phyloP scores from a whole-genome alignment of 2,888 invertebrate genomes.

The Tenthredo mesomela region DNA sequence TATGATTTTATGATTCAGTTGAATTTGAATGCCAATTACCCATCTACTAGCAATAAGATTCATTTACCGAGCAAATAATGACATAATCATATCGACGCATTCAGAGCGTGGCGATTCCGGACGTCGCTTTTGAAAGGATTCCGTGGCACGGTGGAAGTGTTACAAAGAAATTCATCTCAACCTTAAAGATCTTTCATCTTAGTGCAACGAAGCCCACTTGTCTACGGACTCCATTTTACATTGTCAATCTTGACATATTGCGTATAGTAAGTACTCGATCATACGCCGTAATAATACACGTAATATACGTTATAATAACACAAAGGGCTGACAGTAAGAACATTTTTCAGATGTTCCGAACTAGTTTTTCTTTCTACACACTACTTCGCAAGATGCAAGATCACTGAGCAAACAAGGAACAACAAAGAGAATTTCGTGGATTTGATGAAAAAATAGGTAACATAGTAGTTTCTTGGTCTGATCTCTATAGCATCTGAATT shows the following conservation, averaged over 20 bases:
- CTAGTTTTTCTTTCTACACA: constrained; percentile 43
- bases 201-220: not conserved
- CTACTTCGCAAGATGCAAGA: constrained; percentile 25
- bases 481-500: too few species aligned
- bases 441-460: not conserved
- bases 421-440: not conserved
- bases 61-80: too few species aligned
- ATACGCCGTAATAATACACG: not conserved
- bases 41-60: not conserved
- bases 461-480: too few species aligned
- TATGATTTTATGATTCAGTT: not conserved
- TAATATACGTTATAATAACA: not conserved
- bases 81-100: not conserved
- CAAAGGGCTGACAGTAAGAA: not conserved
- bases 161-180: constrained; percentile 28
- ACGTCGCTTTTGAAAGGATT: constrained; percentile 13
- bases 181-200: constrained; percentile 38
- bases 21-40: not conserved
- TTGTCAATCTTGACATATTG: constrained; percentile 24
- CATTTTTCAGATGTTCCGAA: constrained; percentile 14
- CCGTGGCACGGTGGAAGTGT: constrained; percentile 39
- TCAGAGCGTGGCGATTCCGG: not conserved
- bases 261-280: not conserved
- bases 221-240: constrained; percentile 30
- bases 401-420: not conserved